Evolutionary conservation across 1,140 invertebrate genomes (phyloP), one percentile per base, ranked within the genome.

Genomic region (Penaeus chinensis): DNA sequence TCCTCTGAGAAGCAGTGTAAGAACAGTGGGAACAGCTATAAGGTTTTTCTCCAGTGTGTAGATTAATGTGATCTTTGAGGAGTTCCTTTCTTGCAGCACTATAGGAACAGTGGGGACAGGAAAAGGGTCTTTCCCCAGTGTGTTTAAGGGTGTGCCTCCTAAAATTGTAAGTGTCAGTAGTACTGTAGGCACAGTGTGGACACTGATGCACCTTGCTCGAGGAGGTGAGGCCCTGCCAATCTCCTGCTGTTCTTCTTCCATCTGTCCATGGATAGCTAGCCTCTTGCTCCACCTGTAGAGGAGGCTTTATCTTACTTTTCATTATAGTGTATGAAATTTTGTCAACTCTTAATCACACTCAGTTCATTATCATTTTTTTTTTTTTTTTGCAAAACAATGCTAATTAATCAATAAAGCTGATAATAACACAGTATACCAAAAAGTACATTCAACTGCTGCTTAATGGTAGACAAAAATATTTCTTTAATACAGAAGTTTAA

Each of bases 221-320:
- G 63, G 85, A 76, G 27, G 79, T 87, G 60, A 82, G 60, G 66
- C 54, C 80, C 61, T 71, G 80, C 85, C 79, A 87, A 47, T 82
- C 85, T 74, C 79, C 79, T 32, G 85, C 32, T 63, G 65, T 62
- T 82, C 78, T 82, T 82, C 85, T 87, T 62, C 69, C 80, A 76
- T 82, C 85, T 71, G 65, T 71, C 79, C 85, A 82, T 60, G 76
- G 69, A 82, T 42, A 42, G 85, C 66, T 80, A 65, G 63, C 74
- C 79, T 87, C 79, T 80, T 78, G 85, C 85, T 87, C 79, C 85
- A 86, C 77, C 84, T 86, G 84, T 27, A 79, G 84, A 86, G 84
- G 84, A 86, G 84, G 84, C 74, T 85, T 82, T 62, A 85, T 85
- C 84, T 85, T 85, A 85, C 84, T 78, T 62, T 61, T 77, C 37